Evolutionary conservation across 2,888 invertebrate species (phyloP).

Genomic region (Gastracanthus pulcherrimus): DNA sequence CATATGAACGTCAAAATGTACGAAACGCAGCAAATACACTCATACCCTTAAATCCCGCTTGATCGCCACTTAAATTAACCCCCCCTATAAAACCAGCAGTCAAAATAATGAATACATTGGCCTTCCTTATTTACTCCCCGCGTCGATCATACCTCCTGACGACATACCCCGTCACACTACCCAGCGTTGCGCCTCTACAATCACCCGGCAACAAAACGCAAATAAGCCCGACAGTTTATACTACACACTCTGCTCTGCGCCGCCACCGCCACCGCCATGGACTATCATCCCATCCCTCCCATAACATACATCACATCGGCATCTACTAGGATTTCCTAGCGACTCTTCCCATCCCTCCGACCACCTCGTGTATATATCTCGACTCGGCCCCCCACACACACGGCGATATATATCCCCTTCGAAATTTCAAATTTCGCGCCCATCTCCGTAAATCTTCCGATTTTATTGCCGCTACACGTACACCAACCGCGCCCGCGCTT

Average conservation of each 20-base stretch:
- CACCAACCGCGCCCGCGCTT: background rate
- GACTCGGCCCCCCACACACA: no score
- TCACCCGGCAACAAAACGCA: no score
- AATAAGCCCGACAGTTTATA: conserved; percentile 1
- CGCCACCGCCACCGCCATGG: no score
- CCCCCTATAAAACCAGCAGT: background rate
- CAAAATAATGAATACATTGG: no score
- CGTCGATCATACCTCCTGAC: background rate
- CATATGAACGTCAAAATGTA: no score
- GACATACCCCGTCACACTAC: background rate
- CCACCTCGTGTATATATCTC: background rate
- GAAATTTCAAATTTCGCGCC: background rate
- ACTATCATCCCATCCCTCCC: background rate
- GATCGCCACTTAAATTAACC: background rate
- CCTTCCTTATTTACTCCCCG: background rate
- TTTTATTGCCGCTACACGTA: background rate
- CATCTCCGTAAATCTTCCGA: background rate
- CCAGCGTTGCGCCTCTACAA: background rate
- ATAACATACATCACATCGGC: background rate
- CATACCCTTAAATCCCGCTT: no score
- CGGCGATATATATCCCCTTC: no score
- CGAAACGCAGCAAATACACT: no score
- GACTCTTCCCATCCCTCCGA: background rate
- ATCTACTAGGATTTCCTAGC: background rate
- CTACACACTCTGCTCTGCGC: no score